Base-by-base conservation (phyloP, 2,113 vertebrate species). In the Danionella cerebrum region DNA sequence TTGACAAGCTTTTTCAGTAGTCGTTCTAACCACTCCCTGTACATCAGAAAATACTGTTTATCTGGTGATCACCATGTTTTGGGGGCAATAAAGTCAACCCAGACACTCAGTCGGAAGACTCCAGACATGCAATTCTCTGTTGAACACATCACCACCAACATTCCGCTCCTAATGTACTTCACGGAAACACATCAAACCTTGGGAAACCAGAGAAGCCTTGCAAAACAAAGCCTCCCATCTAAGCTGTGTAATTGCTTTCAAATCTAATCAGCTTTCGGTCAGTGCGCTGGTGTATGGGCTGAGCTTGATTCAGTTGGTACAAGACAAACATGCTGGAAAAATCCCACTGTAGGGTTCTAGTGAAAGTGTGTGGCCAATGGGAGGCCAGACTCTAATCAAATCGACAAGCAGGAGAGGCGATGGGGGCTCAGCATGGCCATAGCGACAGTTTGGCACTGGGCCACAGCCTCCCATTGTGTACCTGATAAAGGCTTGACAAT, bases 121-220 rank as follows among this genome's bases (percentile, higher is more conserved):
- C 16, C 16, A 45, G 21, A 38, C 39, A 45, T 29, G 31, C 35
- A n/a, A 19, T 33, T 52, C 21, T 65, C 63, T 11, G 33, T 16
- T 70, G 67, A 74, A 70, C 47, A 70, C 67, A 74, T 66, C 67
- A 60, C 33, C 59, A 19, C 16, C n/a, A 52, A 2, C 8, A 52
- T 63, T 39, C 31, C 48, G n/a, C 51, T 48, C 50, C 27, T 10
- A 38, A 57, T 41, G 39, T 60, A 66, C 67, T 66, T 58, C 63
- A 72, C 74, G 50, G 72, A 67, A 16, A 64, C 29, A 33, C 29
- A 33, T 33, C 9, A 33, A 33, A 33, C 29, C 29, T 33, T 33
- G 5, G 9, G 29, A 33, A 33, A 33, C 29, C 29, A 33, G 5
- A 9, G 29, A 33, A 33, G 29, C 29, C 29, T 33, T 9, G 9